Percentiles rank a stretch among this genome's conserved stretches.
Evolutionary conservation across 2,113 vertebrate genomes (phyloP).

Genomic region (Triplophysa dalaica): DNA sequence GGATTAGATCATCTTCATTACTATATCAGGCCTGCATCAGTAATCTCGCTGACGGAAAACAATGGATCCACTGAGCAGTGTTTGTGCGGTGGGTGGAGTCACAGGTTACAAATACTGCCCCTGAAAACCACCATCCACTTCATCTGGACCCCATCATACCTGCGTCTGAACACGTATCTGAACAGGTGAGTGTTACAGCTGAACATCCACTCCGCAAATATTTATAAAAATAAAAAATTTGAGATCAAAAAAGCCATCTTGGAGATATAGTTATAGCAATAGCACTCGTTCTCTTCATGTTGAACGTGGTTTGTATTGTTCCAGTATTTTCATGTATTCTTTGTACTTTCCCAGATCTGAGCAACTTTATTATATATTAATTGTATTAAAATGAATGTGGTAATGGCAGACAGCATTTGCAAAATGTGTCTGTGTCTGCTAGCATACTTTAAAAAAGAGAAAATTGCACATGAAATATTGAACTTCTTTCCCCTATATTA

Average conservation of each 20-base stretch:
- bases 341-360: no score
- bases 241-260: no score
- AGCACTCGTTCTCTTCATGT: no score
- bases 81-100: background rate
- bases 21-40: background rate
- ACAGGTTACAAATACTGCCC: slow-evolving; percentile 28
- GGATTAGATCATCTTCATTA: slow-evolving; percentile 22
- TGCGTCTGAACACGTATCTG: background rate
- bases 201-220: background rate
- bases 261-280: no score
- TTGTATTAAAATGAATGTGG: no score
- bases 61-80: background rate
- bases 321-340: background rate
- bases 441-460: no score
- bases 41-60: slow-evolving; percentile 19
- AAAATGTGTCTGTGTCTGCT: no score
- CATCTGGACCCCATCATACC: background rate
- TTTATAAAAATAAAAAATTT: no score
- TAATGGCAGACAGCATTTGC: no score
- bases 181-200: slow-evolving; percentile 13
- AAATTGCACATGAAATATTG: no score
- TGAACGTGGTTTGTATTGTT: background rate
- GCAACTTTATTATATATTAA: no score
- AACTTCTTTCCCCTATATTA: no score
- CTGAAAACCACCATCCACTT: background rate